Conservation (phyloP, 1,140 invertebrate genomes). For the Polyergus mexicanus region DNA sequence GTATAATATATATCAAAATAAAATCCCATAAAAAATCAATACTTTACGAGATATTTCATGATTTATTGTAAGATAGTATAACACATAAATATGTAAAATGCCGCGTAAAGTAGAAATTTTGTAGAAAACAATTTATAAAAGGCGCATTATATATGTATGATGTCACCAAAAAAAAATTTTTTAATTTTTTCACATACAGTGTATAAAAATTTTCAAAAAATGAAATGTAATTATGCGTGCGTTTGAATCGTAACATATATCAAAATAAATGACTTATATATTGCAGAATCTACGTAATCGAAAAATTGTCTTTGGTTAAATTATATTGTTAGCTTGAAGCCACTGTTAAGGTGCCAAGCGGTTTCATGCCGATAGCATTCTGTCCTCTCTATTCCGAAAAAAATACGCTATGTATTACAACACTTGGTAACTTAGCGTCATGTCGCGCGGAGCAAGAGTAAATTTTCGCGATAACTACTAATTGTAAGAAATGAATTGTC, state of each 20-base stretch:
- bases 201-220: neutral
- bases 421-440: constrained; percentile 81
- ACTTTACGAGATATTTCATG: too few species aligned
- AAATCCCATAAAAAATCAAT: too few species aligned
- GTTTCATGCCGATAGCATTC: constrained; percentile 80
- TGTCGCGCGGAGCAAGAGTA: constrained; percentile 79
- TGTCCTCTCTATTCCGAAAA: constrained; percentile 73
- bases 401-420: constrained; percentile 80
- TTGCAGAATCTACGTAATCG: neutral
- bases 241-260: constrained; percentile 21
- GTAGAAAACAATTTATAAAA: constrained; percentile 27
- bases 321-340: constrained; percentile 11
- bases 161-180: neutral
- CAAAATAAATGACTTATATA: neutral
- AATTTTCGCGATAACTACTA: constrained; percentile 73
- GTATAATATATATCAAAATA: neutral
- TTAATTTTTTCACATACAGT: neutral
- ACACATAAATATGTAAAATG: neutral
- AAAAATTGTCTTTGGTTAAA: constrained; percentile 8
- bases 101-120: neutral
- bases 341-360: constrained; percentile 80
- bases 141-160: neutral
- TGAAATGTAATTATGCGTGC: neutral
- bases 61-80: too few species aligned
- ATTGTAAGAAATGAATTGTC: constrained; percentile 57